A percentile compares a stretch with the other conserved stretches of the same genome.
Evolutionary conservation across 2,888 invertebrate species (phyloP).

Genomic region (Cabera pusaria): DNA sequence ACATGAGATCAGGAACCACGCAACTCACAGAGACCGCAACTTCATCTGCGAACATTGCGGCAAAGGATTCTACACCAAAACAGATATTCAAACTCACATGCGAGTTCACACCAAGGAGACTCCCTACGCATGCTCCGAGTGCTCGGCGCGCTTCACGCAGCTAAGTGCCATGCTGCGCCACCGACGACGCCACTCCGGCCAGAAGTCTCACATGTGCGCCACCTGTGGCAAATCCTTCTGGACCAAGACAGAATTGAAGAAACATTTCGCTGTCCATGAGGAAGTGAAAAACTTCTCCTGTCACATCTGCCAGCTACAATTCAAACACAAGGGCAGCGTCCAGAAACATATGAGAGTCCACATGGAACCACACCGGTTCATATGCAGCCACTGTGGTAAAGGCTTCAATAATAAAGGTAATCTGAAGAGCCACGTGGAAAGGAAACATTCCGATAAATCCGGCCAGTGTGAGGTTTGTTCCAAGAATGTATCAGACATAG

Average conservation of each 20-base stretch:
- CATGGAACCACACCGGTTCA: conserved; percentile 50
- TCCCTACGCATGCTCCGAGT: conserved; percentile 60
- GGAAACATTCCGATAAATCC: conserved; percentile 79
- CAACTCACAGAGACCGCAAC: conserved; percentile 45
- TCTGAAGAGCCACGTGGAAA: conserved; percentile 75
- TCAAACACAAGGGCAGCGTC: conserved; percentile 76
- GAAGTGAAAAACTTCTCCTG: conserved; percentile 59
- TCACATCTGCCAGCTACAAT: conserved; percentile 65
- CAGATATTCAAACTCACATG: conserved; percentile 59
- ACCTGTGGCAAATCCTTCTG: conserved; percentile 61
- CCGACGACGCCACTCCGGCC: conserved; percentile 53
- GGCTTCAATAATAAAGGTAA: conserved; percentile 76
- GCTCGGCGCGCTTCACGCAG: conserved; percentile 58
- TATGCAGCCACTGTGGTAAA: conserved; percentile 65
- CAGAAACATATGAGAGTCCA: conserved; percentile 74
- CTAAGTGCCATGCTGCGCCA: conserved; percentile 57
- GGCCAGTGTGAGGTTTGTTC: conserved; percentile 75
- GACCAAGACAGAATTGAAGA: conserved; percentile 60
- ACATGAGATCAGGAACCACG: conserved; percentile 56
- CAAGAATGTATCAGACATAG: conserved; percentile 78
- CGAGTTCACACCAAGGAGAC: conserved; percentile 69
- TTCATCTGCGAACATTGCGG: conserved; percentile 70
- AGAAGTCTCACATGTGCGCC: conserved; percentile 51
- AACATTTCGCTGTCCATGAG: conserved; percentile 56
- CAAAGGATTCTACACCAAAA: conserved; percentile 61